Percentiles rank a stretch among this genome's conserved stretches.
Evolutionary conservation across 2,113 vertebrate species (phyloP).

Genomic region (Dipodomys spectabilis): DNA sequence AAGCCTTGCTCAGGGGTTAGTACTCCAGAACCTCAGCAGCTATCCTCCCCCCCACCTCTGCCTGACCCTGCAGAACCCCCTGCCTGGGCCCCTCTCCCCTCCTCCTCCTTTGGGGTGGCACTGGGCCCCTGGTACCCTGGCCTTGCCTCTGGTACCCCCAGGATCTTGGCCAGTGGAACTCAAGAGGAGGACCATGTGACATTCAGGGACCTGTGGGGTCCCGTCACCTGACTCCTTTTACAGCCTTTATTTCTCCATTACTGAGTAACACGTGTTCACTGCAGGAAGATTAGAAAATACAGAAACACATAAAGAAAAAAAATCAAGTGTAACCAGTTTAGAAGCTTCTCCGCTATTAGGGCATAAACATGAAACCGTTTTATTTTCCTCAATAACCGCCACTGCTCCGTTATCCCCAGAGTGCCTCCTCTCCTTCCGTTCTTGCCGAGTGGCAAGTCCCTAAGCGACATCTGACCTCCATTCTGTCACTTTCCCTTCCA

Average conservation of each 20-base stretch:
- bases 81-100: not conserved
- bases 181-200: not conserved
- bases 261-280: conserved; percentile 59
- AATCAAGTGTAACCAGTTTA: conserved; percentile 69
- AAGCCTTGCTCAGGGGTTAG: not conserved
- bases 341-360: conserved; percentile 44
- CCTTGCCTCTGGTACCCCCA: no score
- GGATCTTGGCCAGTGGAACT: not conserved
- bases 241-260: conserved; percentile 66
- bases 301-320: conserved; percentile 71
- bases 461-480: not conserved
- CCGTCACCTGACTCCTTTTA: conserved; percentile 39
- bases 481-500: not conserved
- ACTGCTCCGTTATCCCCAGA: not conserved
- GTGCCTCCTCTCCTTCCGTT: not conserved
- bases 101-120: not conserved
- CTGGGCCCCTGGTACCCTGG: not conserved
- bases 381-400: conserved; percentile 65
- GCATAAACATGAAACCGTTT: conserved; percentile 48
- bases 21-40: not conserved
- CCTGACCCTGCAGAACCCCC: not conserved
- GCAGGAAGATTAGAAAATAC: conserved; percentile 74
- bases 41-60: rapidly evolving
- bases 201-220: not conserved
- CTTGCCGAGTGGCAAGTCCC: not conserved